Conservation (phyloP, 2,113 vertebrate species). For the Paramormyrops kingsleyae region DNA sequence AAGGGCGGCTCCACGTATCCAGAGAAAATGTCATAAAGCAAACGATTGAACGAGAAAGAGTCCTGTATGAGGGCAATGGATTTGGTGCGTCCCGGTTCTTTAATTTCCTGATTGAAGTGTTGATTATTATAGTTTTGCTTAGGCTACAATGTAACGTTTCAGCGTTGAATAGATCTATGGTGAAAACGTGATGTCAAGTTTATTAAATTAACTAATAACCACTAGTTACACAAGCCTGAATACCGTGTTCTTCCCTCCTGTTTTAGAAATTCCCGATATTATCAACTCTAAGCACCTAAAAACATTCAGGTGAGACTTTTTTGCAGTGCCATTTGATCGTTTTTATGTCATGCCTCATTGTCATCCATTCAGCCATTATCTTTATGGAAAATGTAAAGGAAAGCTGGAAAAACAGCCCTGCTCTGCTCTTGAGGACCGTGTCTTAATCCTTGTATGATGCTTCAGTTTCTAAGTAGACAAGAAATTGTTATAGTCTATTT, state of each 20-base stretch:
- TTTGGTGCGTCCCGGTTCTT: slow-evolving; percentile 62
- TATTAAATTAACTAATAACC: not conserved
- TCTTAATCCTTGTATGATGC: not conserved
- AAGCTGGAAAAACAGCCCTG: no score
- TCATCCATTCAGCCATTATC: not conserved
- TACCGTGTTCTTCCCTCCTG: not conserved
- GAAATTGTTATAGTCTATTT: not conserved
- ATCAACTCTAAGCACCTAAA: slow-evolving; percentile 78
- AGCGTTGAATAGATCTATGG: not conserved
- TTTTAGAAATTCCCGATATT: slow-evolving; percentile 86
- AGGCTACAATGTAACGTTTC: not conserved
- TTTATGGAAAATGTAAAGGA: not conserved
- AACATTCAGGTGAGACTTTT: slow-evolving; percentile 72
- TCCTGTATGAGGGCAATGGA: slow-evolving; percentile 68
- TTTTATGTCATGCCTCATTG: not conserved
- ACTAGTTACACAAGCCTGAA: not conserved
- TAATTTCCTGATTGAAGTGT: not conserved
- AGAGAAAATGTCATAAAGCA: slow-evolving; percentile 81
- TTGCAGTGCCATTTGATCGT: not conserved
- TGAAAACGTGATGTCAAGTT: not conserved
- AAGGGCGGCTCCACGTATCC: slow-evolving; percentile 76
- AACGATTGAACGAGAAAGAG: slow-evolving; percentile 76
- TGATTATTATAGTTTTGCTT: not conserved
- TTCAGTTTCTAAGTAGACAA: not conserved
- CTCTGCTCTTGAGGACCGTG: not conserved